These are phyloP conservation scores for Sinocyclocheilus anshuiensis DNA, from an alignment of 2,113 vertebrate genomes.

Conservation along the genomic window DNA sequence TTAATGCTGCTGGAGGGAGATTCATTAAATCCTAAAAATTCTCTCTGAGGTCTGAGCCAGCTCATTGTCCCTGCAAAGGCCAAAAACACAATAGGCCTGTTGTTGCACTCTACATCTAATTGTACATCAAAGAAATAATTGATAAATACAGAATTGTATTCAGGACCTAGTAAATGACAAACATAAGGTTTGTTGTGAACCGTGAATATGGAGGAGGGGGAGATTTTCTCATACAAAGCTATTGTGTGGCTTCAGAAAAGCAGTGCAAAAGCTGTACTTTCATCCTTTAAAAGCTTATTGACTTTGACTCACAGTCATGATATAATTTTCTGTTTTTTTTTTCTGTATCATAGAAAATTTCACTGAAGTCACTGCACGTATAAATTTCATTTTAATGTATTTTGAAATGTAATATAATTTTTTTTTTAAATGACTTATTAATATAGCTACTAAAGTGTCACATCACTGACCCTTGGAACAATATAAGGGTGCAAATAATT, in stretches of 20 bases:
- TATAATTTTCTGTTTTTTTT: too few species aligned
- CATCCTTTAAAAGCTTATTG: background rate
- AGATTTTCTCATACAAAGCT: background rate
- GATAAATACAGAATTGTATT: background rate
- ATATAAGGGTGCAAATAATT: background rate
- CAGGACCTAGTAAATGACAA: background rate
- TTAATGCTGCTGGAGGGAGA: slow-evolving; percentile 42
- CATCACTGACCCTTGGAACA: background rate
- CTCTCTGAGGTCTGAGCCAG: slow-evolving; percentile 9
- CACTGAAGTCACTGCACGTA: background rate
- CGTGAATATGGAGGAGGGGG: background rate
- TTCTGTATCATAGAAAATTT: too few species aligned
- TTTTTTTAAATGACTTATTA: background rate
- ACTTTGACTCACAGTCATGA: too few species aligned
- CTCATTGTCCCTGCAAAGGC: slow-evolving; percentile 32
- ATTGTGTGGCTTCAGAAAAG: background rate
- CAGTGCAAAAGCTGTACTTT: too few species aligned
- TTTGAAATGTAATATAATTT: background rate
- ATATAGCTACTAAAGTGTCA: background rate
- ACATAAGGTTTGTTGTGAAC: background rate
- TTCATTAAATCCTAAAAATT: slow-evolving; percentile 37
- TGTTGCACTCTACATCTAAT: slow-evolving; percentile 32
- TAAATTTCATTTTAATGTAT: background rate
- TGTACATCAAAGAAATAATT: slow-evolving; percentile 34
- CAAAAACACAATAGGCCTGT: slow-evolving; percentile 22